Percentiles rank a stretch among this genome's conserved stretches.
phyloP scores from a whole-genome alignment of 2,888 invertebrate genomes.

The Argyresthia albistria region DNA sequence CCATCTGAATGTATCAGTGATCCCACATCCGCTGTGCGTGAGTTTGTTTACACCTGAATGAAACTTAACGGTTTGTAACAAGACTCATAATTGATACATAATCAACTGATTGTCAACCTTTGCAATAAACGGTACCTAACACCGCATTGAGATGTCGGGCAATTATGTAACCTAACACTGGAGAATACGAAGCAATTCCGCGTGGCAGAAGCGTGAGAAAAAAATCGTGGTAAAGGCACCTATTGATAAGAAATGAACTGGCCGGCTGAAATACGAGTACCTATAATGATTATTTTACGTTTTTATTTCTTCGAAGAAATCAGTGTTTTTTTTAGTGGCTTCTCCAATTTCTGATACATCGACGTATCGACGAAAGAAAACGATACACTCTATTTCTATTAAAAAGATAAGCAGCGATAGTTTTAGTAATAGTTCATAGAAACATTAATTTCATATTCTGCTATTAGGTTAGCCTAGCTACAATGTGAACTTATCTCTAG shows the following conservation, averaged over 20 bases:
- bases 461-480: too few species aligned
- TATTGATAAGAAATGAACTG: not conserved
- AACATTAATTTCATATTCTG: too few species aligned
- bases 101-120: not conserved
- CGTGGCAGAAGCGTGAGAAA: conserved; percentile 2
- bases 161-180: conserved; percentile 3
- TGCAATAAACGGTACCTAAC: conserved; percentile 1
- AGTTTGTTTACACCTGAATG: too few species aligned
- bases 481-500: too few species aligned
- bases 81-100: not conserved
- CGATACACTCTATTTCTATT: too few species aligned
- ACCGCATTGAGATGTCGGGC: not conserved
- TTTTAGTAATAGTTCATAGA: too few species aligned
- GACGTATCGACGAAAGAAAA: too few species aligned
- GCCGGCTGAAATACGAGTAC: not conserved
- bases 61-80: too few species aligned
- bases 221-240: not conserved
- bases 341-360: too few species aligned
- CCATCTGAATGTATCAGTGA: too few species aligned
- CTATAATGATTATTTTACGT: not conserved
- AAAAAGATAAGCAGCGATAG: too few species aligned
- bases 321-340: not conserved
- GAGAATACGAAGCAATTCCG: not conserved
- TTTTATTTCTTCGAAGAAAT: not conserved
- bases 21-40: too few species aligned